phyloP scores from a whole-genome alignment of 2,113 vertebrate species.

The Dipodomys merriami region DNA sequence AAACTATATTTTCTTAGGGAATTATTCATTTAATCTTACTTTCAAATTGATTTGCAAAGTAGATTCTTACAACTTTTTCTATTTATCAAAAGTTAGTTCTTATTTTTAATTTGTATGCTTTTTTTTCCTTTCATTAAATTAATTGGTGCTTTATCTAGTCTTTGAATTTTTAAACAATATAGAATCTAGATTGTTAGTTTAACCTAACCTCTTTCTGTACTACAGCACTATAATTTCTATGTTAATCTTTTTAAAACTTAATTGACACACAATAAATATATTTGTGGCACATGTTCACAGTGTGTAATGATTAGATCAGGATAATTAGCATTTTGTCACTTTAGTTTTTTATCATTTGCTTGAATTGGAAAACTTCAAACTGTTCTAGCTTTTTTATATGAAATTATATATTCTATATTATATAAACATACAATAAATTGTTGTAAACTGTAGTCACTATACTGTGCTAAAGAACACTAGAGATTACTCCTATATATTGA shows the following conservation, averaged over 20 bases:
- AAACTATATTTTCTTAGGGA: not conserved
- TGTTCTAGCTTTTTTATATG: not conserved
- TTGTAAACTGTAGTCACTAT: not conserved
- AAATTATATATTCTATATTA: not conserved
- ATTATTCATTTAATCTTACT: slow-evolving; percentile 6
- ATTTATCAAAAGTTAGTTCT: not conserved
- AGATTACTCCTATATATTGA: not conserved
- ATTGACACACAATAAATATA: not conserved
- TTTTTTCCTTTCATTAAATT: not conserved
- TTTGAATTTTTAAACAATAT: not conserved
- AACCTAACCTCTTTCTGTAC: not conserved
- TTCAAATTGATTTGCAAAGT: slow-evolving; percentile 35
- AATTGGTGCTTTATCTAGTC: not conserved
- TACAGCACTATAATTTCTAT: not conserved
- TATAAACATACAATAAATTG: not conserved
- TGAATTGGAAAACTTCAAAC: not conserved
- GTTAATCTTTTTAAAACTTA: slow-evolving; percentile 5
- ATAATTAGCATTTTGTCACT: not conserved
- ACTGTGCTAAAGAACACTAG: not conserved
- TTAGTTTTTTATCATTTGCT: not conserved
- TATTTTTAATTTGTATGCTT: slow-evolving; percentile 10
- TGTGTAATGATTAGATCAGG: not conserved
- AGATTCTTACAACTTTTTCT: not conserved
- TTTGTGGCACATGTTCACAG: not conserved
- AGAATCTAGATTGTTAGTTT: not conserved